These are phyloP conservation scores for Neodiprion pinetum DNA, from an alignment of 1,140 invertebrate species.

Conservation along the genomic window DNA sequence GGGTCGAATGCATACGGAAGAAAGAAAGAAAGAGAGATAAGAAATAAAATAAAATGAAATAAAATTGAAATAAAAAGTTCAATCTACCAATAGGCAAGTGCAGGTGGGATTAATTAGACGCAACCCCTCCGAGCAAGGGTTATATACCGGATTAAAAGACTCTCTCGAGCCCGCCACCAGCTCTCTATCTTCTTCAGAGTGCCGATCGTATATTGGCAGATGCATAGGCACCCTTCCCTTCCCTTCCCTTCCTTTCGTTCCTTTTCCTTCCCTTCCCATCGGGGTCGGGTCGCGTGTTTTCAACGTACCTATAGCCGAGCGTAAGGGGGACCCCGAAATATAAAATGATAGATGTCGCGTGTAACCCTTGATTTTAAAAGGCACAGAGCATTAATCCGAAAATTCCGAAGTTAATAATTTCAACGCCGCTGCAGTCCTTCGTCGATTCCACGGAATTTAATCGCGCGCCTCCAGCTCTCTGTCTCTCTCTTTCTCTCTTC, in stretches of 20 bases:
- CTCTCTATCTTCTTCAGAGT: background rate
- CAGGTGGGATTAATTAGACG: background rate
- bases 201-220: conserved; percentile 18
- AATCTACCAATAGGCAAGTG: background rate
- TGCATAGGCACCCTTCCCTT: background rate
- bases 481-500: background rate
- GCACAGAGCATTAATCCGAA: conserved; percentile 30
- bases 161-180: too few relatives aligned
- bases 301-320: too few relatives aligned
- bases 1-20: too few relatives aligned
- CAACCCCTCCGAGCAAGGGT: background rate
- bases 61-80: too few relatives aligned
- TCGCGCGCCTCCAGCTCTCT: background rate
- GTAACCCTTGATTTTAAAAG: conserved; percentile 35
- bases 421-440: conserved; percentile 17
- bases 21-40: too few relatives aligned
- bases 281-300: too few relatives aligned
- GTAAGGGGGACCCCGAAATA: background rate
- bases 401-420: conserved; percentile 31
- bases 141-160: too few relatives aligned
- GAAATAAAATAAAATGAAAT: too few relatives aligned
- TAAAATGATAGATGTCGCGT: conserved; percentile 5
- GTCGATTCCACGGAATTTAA: conserved; percentile 16
- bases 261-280: too few relatives aligned
- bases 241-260: background rate